These are phyloP conservation scores for Perca schrenkii DNA, from an alignment of 2,113 vertebrate species.

Conservation along the genomic window DNA sequence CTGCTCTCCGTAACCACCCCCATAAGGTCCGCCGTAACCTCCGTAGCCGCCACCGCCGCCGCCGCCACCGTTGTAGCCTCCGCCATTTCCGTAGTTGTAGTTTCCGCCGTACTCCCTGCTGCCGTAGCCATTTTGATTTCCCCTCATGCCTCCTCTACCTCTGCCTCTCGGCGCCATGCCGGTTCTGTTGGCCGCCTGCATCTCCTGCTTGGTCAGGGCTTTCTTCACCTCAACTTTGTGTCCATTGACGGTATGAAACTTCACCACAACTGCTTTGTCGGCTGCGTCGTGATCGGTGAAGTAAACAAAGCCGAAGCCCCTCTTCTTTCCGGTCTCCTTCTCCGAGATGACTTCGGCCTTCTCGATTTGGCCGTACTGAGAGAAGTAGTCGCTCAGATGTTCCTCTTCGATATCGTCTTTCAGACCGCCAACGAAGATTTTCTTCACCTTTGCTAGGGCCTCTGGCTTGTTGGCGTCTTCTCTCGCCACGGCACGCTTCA, in stretches of 20 bases:
- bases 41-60: conserved; percentile 76
- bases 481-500: conserved; percentile 94
- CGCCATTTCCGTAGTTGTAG: conserved; percentile 80
- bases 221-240: conserved; percentile 96
- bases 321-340: conserved; percentile 94
- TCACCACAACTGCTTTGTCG: conserved; percentile 95
- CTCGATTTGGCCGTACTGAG: conserved; percentile 93
- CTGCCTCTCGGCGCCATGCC: conserved; percentile 79
- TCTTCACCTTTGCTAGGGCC: conserved; percentile 96
- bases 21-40: conserved; percentile 82
- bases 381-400: conserved; percentile 92
- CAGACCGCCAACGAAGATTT: conserved; percentile 95
- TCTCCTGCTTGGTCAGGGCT: conserved; percentile 92
- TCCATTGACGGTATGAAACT: conserved; percentile 93
- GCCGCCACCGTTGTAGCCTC: conserved; percentile 65
- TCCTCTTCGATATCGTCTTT: conserved; percentile 95
- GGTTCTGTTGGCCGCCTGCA: conserved; percentile 81
- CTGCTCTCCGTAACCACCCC: conserved; percentile 78
- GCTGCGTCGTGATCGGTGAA: conserved; percentile 95
- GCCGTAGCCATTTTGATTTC: conserved; percentile 82
- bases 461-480: conserved; percentile 94
- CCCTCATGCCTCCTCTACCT: conserved; percentile 76
- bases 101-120: conserved; percentile 74
- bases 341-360: conserved; percentile 97
- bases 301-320: conserved; percentile 98